A percentile compares a stretch with the other conserved stretches of the same genome.
Conservation (phyloP, 2,888 invertebrate species). For the Sabellastarte sp. region DNA sequence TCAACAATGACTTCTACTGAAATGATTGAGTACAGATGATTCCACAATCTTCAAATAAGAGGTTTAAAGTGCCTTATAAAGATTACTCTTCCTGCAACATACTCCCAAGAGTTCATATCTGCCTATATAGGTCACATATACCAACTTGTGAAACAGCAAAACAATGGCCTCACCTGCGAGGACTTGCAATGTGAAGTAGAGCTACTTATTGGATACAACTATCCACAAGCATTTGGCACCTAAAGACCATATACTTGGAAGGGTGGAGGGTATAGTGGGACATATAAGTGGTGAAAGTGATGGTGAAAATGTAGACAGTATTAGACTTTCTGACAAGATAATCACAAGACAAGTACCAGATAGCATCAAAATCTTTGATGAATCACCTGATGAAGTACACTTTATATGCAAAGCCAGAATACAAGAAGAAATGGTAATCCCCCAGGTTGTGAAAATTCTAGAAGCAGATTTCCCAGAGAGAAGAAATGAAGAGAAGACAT, state of each 20-base stretch:
- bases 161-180: constrained; percentile 25
- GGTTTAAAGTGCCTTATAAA: too few relatives aligned
- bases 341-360: background rate
- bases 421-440: background rate
- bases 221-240: constrained; percentile 22
- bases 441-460: background rate
- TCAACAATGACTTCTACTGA: too few relatives aligned
- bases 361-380: too few relatives aligned
- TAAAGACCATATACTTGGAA: background rate
- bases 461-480: background rate
- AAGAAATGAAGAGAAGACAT: background rate
- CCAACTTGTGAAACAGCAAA: constrained; percentile 25
- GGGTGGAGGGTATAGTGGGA: background rate
- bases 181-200: constrained; percentile 22
- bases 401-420: background rate
- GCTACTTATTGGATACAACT: constrained; percentile 31
- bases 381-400: background rate
- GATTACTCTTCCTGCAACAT: constrained; percentile 25
- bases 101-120: constrained; percentile 24
- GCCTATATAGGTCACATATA: constrained; percentile 29
- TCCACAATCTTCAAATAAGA: too few relatives aligned
- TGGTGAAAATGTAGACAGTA: too few relatives aligned
- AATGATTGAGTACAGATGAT: too few relatives aligned
- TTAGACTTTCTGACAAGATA: background rate
- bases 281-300: background rate